Base-by-base conservation (phyloP, 37 sponge, comb jelly and placozoan genomes). In the Petrosia ficiformis region DNA sequence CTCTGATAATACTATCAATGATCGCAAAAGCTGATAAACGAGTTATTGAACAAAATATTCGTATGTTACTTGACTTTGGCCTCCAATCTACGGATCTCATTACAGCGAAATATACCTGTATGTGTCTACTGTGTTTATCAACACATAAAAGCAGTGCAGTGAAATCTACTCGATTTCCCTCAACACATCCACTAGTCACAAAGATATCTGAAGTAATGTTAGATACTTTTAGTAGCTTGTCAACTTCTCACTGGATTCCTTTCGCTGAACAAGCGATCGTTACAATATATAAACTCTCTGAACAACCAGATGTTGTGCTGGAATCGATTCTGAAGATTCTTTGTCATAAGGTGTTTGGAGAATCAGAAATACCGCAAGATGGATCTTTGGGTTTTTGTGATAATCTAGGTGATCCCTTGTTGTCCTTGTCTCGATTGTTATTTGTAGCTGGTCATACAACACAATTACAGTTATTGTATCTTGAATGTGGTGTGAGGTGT, bases 251-350 rank as follows among this genome's bases (percentile, higher is more conserved):
- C 31, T 97, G 97, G 97, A 56, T 40, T 0, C 81, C 89, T 3
- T 66, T 97, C 56, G 88, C 89, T 4, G 90, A 93, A 44, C 85
- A 97, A 44, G 97, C 93, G 5, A 77, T 96, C 31, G 71, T 40
- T n/a, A 44, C 87, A 2, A 66, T 93, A 42, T 96, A 86, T 72
- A 25, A 6, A 0, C 76, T 92, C 70, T 76, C 91, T 11, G 84
- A 85, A 5, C 76, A 80, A 2, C 97, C 97, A 0, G 87, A 91
- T 31, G 10, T 29, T 10, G 34, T 96, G 19, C 25, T 76, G 59
- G 81, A 31, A 16, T 19, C 21, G 0, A 61, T 96, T n/a, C 77
- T 96, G 16, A 77, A 81, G 70, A 39, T 39, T 14, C 40, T 96
- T 37, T 44, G 56, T 16, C 22, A 2, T 3, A 73, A 26, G 57